Conservation (phyloP, 2,888 invertebrate genomes). For the Pasiphila rectangulata region DNA sequence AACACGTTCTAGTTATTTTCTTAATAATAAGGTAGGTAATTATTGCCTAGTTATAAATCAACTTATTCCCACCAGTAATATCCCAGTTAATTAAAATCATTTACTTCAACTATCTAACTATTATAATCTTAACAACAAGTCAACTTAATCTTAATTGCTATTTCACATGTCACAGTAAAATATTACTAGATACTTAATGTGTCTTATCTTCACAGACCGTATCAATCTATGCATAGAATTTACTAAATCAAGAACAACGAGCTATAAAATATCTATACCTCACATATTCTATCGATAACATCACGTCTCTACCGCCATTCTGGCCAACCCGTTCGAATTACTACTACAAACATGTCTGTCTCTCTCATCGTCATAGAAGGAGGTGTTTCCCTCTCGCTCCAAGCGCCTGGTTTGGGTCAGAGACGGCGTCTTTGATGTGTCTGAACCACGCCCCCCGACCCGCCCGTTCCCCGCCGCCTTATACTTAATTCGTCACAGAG, state of each 20-base stretch:
- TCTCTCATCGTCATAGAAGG: slow-evolving; percentile 34
- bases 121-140: not conserved
- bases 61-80: no score
- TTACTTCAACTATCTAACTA: no score
- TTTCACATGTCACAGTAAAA: not conserved
- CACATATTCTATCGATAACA: slow-evolving; percentile 35
- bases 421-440: slow-evolving; percentile 71
- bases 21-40: no score
- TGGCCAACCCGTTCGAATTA: slow-evolving; percentile 60
- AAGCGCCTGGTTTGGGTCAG: slow-evolving; percentile 62
- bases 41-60: no score
- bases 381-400: slow-evolving; percentile 42
- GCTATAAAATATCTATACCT: not conserved
- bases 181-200: not conserved
- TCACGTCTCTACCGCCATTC: slow-evolving; percentile 62
- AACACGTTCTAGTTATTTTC: no score
- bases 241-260: slow-evolving; percentile 12
- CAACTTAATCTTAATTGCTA: no score
- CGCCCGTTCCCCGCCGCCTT: slow-evolving; percentile 45
- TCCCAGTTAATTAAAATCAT: no score
- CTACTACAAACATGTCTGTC: slow-evolving; percentile 66
- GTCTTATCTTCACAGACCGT: not conserved
- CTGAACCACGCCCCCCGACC: slow-evolving; percentile 62
- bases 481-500: slow-evolving; percentile 71
- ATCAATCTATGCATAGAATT: not conserved